These are phyloP conservation scores for Gonatopus flavifemur DNA, from an alignment of 1,140 invertebrate species.

Conservation along the genomic window DNA sequence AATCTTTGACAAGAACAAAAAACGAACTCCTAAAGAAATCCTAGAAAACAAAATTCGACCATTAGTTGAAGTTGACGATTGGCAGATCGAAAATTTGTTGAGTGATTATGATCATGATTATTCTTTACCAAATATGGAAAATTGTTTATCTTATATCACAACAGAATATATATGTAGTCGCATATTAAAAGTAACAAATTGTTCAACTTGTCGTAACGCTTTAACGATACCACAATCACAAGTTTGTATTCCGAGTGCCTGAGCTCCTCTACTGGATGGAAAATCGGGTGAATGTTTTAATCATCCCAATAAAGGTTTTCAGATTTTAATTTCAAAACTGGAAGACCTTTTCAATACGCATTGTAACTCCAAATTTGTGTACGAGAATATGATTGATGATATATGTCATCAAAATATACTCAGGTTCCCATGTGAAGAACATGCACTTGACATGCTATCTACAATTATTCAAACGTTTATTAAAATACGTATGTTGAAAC, in stretches of 20 bases:
- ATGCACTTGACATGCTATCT: constrained; percentile 7
- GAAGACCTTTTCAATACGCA: constrained; percentile 11
- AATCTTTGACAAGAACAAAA: not conserved
- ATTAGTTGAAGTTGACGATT: constrained; percentile 3
- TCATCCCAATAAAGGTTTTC: constrained; percentile 6
- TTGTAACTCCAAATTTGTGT: constrained; percentile 4
- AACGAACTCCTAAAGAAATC: not conserved
- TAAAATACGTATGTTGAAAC: constrained; percentile 9
- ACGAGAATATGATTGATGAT: constrained; percentile 12
- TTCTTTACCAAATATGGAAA: not conserved
- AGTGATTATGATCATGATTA: constrained; percentile 10
- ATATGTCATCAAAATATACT: not conserved
- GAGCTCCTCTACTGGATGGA: not conserved
- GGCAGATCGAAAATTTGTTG: constrained; percentile 7
- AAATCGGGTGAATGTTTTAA: not conserved
- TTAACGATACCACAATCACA: not conserved
- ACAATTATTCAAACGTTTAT: constrained; percentile 7
- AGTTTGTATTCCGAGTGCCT: not conserved
- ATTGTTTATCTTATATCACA: constrained; percentile 9
- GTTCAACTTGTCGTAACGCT: not conserved
- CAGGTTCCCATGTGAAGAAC: constrained; percentile 11
- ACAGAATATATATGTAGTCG: constrained; percentile 6
- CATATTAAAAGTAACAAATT: constrained; percentile 3
- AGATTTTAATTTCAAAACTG: constrained; percentile 7
- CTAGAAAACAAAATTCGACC: not conserved